These are phyloP conservation scores for Microtus oregoni DNA, from an alignment of 2,113 vertebrate species.

Conservation along the genomic window DNA sequence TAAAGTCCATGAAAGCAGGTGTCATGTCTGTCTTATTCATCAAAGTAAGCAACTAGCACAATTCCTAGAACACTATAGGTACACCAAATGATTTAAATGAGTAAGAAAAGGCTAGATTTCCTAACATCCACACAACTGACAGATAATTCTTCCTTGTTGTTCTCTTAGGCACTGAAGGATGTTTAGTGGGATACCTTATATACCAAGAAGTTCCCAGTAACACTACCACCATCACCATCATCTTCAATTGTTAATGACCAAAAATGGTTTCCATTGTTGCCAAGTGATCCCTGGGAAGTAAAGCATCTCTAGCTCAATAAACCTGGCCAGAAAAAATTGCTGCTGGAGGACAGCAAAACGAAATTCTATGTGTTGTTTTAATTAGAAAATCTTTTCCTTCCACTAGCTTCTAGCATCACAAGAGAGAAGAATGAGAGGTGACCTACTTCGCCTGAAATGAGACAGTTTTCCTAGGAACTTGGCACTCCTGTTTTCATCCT, in stretches of 20 bases:
- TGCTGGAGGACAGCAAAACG: background rate
- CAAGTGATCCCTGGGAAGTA: background rate
- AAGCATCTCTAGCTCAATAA: background rate
- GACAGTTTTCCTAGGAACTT: background rate
- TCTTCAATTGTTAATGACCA: background rate
- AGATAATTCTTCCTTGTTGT: background rate
- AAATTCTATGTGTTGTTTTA: background rate
- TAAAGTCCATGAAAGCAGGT: background rate
- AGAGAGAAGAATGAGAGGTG: background rate
- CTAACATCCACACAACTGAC: background rate
- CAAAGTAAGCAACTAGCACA: background rate
- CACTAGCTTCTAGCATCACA: background rate
- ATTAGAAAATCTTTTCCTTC: slow-evolving; percentile 6
- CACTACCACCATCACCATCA: background rate
- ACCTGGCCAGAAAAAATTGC: background rate
- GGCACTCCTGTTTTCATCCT: background rate
- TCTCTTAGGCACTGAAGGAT: background rate
- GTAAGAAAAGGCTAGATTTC: background rate
- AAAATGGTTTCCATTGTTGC: background rate
- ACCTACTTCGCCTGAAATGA: background rate
- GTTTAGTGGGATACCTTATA: background rate
- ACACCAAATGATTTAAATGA: slow-evolving; percentile 5
- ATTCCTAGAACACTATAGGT: background rate
- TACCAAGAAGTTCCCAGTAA: background rate
- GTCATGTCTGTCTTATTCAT: background rate